A percentile compares a stretch with the other conserved stretches of the same genome.
Conservation (phyloP, 2,113 vertebrate species). For the Sarotherodon lohbergeri region DNA sequence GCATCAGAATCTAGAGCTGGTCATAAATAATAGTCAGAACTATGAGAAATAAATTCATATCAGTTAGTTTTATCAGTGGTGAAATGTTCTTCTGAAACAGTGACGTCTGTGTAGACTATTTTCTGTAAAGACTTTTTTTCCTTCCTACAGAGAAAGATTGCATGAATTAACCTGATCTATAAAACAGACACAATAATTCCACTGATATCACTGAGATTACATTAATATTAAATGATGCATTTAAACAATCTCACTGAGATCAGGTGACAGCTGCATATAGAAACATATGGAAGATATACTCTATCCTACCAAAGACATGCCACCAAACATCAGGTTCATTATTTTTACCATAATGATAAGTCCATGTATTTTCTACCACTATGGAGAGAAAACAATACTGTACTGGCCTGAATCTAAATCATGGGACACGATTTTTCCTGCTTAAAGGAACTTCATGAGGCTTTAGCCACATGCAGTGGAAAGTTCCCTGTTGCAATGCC, state of each 20-base stretch:
- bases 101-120: fast-evolving
- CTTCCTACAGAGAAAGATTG: neutral
- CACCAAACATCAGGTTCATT: neutral
- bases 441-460: neutral
- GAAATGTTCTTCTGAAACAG: neutral
- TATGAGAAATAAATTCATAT: neutral
- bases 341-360: neutral
- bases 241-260: neutral
- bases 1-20: neutral
- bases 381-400: neutral
- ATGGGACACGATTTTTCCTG: fast-evolving
- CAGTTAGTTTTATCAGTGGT: neutral
- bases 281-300: neutral
- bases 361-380: neutral
- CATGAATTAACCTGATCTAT: neutral
- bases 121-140: neutral
- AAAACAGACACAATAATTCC: neutral
- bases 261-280: neutral
- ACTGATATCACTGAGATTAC: neutral
- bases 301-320: neutral
- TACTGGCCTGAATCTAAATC: neutral
- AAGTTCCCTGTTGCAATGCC: neutral
- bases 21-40: neutral
- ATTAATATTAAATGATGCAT: neutral
- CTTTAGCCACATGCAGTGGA: neutral